These are phyloP conservation scores for Drosophila melanica DNA, from an alignment of 1,140 invertebrate species.

Conservation along the genomic window DNA sequence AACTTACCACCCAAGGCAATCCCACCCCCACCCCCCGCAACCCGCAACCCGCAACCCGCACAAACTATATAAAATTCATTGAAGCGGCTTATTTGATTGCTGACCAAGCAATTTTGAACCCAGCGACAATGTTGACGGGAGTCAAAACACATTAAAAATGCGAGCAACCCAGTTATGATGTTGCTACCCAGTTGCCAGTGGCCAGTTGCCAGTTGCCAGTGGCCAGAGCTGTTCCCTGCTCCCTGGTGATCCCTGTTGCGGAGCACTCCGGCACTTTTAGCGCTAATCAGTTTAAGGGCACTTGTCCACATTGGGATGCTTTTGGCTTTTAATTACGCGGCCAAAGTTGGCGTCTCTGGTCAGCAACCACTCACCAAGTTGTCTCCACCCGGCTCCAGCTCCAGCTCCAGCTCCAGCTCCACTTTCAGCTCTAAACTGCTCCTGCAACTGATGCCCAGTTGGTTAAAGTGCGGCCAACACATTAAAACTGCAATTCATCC, in stretches of 20 bases:
- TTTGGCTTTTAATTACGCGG: slow-evolving; percentile 82
- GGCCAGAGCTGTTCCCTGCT: too few species aligned
- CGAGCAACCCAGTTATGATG: slow-evolving; percentile 24
- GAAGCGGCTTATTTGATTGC: neutral
- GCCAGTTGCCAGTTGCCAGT: too few species aligned
- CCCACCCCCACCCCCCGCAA: too few species aligned
- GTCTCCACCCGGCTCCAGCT: neutral
- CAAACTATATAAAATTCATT: neutral
- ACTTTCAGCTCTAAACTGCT: neutral
- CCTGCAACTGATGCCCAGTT: slow-evolving; percentile 58
- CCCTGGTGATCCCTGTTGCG: neutral
- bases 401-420: neutral
- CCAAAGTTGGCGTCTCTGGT: slow-evolving; percentile 63
- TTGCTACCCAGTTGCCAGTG: neutral
- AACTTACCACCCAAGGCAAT: too few species aligned
- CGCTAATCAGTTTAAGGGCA: slow-evolving; percentile 78
- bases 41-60: too few species aligned
- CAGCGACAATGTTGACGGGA: too few species aligned
- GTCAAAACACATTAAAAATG: slow-evolving; percentile 30
- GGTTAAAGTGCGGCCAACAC: slow-evolving; percentile 79
- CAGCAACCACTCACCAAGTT: slow-evolving; percentile 23
- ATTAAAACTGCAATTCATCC: slow-evolving; percentile 80
- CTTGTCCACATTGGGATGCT: slow-evolving; percentile 78
- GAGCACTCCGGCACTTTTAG: slow-evolving; percentile 38
- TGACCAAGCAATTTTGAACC: neutral